A percentile compares a stretch with the other conserved stretches of the same genome.
phyloP scores from a whole-genome alignment of 2,113 vertebrate species.

The Madoqua kirkii region DNA sequence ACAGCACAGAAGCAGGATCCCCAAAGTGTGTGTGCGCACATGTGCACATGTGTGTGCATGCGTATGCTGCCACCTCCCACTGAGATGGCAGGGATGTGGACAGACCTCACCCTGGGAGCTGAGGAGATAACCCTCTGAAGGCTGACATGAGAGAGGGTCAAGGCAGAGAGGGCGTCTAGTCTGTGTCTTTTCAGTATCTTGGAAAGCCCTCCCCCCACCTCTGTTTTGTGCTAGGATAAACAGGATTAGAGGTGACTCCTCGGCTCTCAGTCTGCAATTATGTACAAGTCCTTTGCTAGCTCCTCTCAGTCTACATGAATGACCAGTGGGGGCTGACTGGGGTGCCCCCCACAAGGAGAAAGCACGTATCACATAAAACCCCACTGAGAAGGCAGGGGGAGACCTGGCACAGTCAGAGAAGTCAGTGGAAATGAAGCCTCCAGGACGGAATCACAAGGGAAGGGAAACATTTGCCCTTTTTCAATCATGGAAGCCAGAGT shows the following conservation, averaged over 20 bases:
- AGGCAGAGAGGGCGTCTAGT: background rate
- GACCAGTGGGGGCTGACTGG: background rate
- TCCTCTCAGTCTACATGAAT: background rate
- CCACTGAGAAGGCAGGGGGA: background rate
- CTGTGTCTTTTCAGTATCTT: background rate
- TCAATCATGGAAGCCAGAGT: background rate
- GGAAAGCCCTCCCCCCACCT: background rate
- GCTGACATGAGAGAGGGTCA: background rate
- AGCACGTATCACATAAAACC: background rate
- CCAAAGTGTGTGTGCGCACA: background rate
- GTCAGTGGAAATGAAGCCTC: background rate
- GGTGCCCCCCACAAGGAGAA: background rate
- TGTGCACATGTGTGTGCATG: accelerated
- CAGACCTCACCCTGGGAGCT: background rate
- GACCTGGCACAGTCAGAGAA: background rate
- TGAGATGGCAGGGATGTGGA: accelerated
- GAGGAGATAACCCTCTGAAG: background rate
- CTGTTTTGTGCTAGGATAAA: background rate
- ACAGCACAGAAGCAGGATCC: background rate
- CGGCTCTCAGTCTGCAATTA: background rate
- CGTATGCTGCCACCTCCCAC: accelerated
- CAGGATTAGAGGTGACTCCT: background rate
- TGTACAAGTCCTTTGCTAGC: background rate
- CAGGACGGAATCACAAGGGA: background rate
- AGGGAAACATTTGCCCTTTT: background rate